These are phyloP conservation scores for Melanotaenia maccullochi DNA, from an alignment of 2,797 vertebrate genomes.

Conservation along the genomic window DNA sequence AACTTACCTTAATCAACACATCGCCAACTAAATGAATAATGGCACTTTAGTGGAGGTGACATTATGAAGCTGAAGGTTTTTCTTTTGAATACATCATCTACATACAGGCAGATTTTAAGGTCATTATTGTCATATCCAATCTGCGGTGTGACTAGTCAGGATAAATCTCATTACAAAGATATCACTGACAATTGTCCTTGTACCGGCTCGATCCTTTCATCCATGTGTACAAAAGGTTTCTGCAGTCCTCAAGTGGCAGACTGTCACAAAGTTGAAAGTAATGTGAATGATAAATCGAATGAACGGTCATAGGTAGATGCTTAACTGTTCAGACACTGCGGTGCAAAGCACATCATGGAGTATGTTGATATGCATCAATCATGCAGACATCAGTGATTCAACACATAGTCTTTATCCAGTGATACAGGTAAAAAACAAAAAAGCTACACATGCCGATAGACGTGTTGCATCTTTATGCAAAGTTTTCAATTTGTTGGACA, in stretches of 20 bases:
- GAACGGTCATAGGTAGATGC: conserved; percentile 17
- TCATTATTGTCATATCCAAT: conserved; percentile 65
- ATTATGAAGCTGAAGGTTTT: conserved; percentile 44
- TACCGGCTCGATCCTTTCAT: conserved; percentile 54
- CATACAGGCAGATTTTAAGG: conserved; percentile 65
- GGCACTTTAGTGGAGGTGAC: conserved; percentile 33
- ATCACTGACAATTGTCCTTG: conserved; percentile 68
- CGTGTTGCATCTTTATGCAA: background rate
- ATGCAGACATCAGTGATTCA: conserved; percentile 32
- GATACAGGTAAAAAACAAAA: conserved; percentile 6
- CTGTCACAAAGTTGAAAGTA: conserved; percentile 46
- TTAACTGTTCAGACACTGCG: conserved; percentile 53
- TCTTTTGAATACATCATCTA: conserved; percentile 49
- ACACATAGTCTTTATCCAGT: background rate
- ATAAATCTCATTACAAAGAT: conserved; percentile 64
- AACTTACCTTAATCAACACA: conserved; percentile 63
- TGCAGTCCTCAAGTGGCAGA: conserved; percentile 30
- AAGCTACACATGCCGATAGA: background rate
- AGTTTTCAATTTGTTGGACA: background rate
- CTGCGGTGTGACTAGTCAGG: conserved; percentile 66
- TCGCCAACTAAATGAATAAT: conserved; percentile 49
- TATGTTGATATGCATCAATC: conserved; percentile 56
- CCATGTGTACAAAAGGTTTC: conserved; percentile 37
- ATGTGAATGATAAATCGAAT: conserved; percentile 37
- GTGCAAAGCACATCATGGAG: conserved; percentile 48